These are phyloP conservation scores for Penaeus japonicus DNA, from an alignment of 1,140 invertebrate genomes.

Conservation along the genomic window DNA sequence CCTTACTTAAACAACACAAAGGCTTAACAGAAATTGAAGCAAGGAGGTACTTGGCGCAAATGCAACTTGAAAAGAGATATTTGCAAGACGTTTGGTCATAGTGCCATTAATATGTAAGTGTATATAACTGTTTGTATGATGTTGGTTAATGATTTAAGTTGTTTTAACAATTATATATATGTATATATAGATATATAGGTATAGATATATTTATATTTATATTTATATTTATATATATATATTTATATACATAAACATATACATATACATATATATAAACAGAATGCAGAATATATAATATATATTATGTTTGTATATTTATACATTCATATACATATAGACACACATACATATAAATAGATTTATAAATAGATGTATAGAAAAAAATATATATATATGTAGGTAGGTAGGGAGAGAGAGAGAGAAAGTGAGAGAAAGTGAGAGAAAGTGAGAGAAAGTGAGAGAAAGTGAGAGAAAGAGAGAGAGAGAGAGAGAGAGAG, in stretches of 20 bases:
- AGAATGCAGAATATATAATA: too few species aligned
- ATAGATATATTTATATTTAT: too few species aligned
- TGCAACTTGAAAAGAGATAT: conserved; percentile 57
- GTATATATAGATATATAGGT: too few species aligned
- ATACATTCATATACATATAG: neutral
- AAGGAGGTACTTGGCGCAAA: conserved; percentile 45
- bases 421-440: too few species aligned
- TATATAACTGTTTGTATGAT: neutral
- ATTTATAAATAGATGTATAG: neutral
- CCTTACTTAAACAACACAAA: conserved; percentile 67
- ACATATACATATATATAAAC: neutral
- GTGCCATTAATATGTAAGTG: neutral
- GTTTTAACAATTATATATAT: neutral
- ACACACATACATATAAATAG: neutral
- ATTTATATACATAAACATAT: too few species aligned
- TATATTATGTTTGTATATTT: neutral
- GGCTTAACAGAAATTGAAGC: conserved; percentile 54
- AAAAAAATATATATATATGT: neutral
- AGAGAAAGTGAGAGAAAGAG: neutral
- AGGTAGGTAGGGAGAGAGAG: neutral
- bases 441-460: neutral
- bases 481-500: neutral
- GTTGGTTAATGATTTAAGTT: neutral
- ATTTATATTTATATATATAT: too few species aligned
- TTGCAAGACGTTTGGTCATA: conserved; percentile 59